These are phyloP conservation scores for Hipposideros larvatus DNA, from an alignment of 2,797 vertebrate genomes.

Conservation along the genomic window DNA sequence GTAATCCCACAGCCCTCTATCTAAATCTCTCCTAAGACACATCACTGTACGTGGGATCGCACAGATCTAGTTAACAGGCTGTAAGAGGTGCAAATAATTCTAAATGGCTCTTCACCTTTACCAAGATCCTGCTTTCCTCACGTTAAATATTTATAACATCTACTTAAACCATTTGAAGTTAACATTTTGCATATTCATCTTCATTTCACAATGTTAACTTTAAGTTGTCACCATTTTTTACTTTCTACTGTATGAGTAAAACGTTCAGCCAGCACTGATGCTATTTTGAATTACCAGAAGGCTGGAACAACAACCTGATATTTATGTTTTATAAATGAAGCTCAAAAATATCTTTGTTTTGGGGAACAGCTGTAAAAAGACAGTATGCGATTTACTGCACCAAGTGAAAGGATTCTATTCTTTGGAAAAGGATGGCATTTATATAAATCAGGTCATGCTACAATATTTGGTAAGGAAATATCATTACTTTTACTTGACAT, in stretches of 20 bases:
- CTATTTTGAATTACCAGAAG: constrained; percentile 80
- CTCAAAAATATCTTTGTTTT: constrained; percentile 79
- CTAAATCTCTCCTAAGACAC: not conserved
- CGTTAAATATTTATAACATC: constrained; percentile 36
- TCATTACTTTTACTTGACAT: constrained; percentile 52
- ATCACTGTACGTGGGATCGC: not conserved
- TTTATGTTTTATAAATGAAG: constrained; percentile 85
- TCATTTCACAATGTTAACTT: constrained; percentile 76
- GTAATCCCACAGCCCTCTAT: not conserved
- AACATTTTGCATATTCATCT: constrained; percentile 63
- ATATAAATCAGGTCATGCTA: constrained; percentile 40
- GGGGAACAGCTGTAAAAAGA: constrained; percentile 78
- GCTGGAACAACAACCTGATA: constrained; percentile 75
- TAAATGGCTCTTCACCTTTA: constrained; percentile 40
- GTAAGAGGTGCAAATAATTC: not conserved
- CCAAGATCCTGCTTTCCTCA: not conserved
- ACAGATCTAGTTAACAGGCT: not conserved
- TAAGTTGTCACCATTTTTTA: constrained; percentile 75
- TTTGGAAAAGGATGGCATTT: constrained; percentile 60
- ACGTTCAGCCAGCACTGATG: constrained; percentile 56
- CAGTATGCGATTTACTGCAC: constrained; percentile 43
- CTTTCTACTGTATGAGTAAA: constrained; percentile 66
- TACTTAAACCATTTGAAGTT: constrained; percentile 26
- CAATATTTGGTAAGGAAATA: constrained; percentile 35
- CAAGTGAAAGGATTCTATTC: constrained; percentile 77